A percentile compares a stretch with the other conserved stretches of the same genome.
Evolutionary conservation across 2,113 vertebrate species (phyloP).

Genomic region (Mus spicilegus): DNA sequence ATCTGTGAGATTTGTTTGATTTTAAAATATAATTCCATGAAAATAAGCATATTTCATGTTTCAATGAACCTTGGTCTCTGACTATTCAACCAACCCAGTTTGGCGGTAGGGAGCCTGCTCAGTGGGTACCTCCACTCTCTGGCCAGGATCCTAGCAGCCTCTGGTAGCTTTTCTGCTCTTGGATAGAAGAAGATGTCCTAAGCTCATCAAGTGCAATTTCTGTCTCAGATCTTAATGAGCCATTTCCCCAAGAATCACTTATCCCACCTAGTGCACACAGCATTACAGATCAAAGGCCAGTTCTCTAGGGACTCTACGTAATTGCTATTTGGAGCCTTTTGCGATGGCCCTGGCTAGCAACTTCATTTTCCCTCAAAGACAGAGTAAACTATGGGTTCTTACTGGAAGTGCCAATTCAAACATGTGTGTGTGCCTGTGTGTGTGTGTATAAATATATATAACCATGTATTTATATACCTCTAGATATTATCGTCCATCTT

Average conservation of each 20-base stretch:
- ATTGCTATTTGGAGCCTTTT: background rate
- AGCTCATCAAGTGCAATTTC: background rate
- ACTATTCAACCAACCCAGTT: background rate
- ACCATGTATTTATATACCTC: background rate
- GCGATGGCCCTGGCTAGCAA: background rate
- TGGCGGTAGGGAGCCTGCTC: background rate
- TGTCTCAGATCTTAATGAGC: background rate
- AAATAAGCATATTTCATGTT: constrained; percentile 33
- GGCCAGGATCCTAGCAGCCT: background rate
- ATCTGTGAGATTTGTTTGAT: background rate
- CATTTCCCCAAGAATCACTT: constrained; percentile 38
- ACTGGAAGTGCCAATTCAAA: constrained; percentile 1
- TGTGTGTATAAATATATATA: no score
- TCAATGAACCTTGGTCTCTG: background rate
- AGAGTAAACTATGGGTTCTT: constrained; percentile 43
- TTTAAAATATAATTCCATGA: background rate
- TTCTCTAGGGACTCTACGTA: background rate
- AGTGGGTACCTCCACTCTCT: background rate
- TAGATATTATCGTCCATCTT: background rate
- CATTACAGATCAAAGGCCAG: background rate
- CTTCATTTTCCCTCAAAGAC: background rate
- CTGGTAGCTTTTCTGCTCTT: background rate
- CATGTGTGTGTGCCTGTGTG: background rate
- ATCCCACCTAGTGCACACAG: background rate
- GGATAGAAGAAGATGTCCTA: background rate